Conservation (phyloP, 2,888 invertebrate species). For the Elegia similella region DNA sequence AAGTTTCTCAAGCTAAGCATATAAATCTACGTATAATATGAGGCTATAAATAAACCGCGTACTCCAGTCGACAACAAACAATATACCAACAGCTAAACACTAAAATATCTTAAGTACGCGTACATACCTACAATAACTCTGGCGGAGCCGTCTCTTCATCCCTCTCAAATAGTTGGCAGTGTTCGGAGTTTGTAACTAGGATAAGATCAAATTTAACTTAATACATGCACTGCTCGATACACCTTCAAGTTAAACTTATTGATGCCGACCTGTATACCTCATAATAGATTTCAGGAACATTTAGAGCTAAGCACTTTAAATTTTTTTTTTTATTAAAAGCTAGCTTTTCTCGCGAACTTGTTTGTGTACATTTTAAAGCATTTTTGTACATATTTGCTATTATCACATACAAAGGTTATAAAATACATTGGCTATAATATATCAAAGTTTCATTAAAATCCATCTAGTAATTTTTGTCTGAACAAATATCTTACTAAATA, state of each 20-base stretch:
- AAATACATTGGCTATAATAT: too few species aligned
- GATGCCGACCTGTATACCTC: neutral
- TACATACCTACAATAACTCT: conserved; percentile 34
- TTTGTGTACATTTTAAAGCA: too few species aligned
- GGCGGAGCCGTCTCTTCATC: conserved; percentile 48
- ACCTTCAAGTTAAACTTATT: neutral
- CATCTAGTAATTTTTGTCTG: too few species aligned
- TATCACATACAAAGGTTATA: too few species aligned
- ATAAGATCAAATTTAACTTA: conserved; percentile 55
- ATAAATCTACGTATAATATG: neutral
- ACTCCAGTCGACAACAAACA: conserved; percentile 3
- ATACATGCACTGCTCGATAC: conserved; percentile 8
- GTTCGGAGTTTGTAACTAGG: conserved; percentile 44
- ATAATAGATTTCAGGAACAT: neutral
- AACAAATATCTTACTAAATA: too few species aligned
- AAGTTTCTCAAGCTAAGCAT: neutral
- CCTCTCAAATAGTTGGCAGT: conserved; percentile 54
- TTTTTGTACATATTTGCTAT: too few species aligned
- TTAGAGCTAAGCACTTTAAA: too few species aligned
- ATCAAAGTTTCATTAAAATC: too few species aligned
- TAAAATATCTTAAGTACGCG: conserved; percentile 18
- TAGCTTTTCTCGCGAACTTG: too few species aligned
- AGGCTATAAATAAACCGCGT: neutral
- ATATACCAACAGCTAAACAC: conserved; percentile 7
- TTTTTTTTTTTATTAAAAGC: too few species aligned